Evolutionary conservation across 1,140 invertebrate genomes (phyloP).

Genomic region (Drosophila santomea): DNA sequence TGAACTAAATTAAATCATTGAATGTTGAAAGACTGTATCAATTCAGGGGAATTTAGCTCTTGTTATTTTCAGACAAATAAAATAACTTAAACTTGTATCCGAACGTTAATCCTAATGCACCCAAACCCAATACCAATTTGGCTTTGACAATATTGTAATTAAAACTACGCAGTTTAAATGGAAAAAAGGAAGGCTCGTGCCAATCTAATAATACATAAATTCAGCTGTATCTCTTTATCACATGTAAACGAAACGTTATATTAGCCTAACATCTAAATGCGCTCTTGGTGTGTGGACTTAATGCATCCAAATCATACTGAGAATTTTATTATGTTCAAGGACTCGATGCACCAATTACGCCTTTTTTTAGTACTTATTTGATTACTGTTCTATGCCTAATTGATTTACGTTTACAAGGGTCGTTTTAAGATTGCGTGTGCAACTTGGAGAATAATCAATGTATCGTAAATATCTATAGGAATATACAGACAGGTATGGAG

Average conservation of each 20-base stretch:
- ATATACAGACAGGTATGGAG: slow-evolving; percentile 51
- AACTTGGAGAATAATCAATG: slow-evolving; percentile 36
- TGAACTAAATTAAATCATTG: slow-evolving; percentile 10
- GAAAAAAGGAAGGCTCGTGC: slow-evolving; percentile 5
- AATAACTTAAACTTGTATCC: neutral
- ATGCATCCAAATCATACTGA: slow-evolving; percentile 13
- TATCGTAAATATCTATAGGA: slow-evolving; percentile 59
- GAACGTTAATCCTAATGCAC: slow-evolving; percentile 13
- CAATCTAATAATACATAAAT: slow-evolving; percentile 49
- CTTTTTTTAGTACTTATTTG: slow-evolving; percentile 28
- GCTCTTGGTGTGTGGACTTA: neutral
- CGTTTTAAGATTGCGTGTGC: slow-evolving; percentile 53
- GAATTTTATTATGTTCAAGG: slow-evolving; percentile 2
- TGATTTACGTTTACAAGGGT: slow-evolving; percentile 28
- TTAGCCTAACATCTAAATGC: slow-evolving; percentile 36
- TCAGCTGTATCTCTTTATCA: slow-evolving; percentile 51
- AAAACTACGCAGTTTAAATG: neutral
- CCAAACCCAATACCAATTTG: neutral
- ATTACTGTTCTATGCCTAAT: slow-evolving; percentile 35
- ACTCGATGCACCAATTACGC: slow-evolving; percentile 33
- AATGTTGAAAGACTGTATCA: slow-evolving; percentile 32
- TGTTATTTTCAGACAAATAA: neutral
- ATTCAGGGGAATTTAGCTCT: slow-evolving; percentile 30
- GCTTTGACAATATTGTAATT: neutral
- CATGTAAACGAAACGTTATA: slow-evolving; percentile 43